Base-by-base conservation (phyloP, 2,888 invertebrate genomes). In the Stenichneumon culpator region DNA sequence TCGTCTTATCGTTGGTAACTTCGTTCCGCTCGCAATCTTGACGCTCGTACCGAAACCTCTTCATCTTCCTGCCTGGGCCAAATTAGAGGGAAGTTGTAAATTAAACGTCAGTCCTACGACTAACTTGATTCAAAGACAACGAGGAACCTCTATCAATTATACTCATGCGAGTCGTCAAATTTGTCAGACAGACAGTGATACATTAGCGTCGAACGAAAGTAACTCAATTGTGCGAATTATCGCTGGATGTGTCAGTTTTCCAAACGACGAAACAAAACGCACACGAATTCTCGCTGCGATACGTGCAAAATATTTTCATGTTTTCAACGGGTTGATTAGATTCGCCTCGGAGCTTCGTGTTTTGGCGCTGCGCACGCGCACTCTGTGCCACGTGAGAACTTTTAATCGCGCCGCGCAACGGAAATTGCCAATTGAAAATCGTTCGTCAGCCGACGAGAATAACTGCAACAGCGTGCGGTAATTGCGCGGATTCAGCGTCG, bases 391-490 rank as follows among this genome's bases (percentile, higher is more conserved):
- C 39, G 63, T 54, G 65, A 79, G 75, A 85, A 79, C 57, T 85
- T 63, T 85, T 82, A 78, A 50, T 60, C 75, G 74, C 16, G 39
- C n/a, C 52, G 65, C 72, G 72, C 57, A 79, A 70, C 79, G 82
- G 82, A 82, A 85, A 85, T 85, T 85, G 79, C 70, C 82, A 82
- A 79, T 85, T 75, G 70, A 79, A 82, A 85, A 74, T 85, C 79
- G 70, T 67, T 44, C 81, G 50, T 57, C 36, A 36, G 5, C n/a
- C 54, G 73, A 63, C 80, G 72, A 79, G 65, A 70, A 85, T 79
- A 77, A 85, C 80, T 75, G 79, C 79, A 72, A 75, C 65, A 70
- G 65, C 63, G 74, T 68, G 60, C 54, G 22, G 74, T 70, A 67
- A 32, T 74, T 72, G 22, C 11, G 44, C 25, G 54, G 28, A 79